Conservation (phyloP, 2,797 vertebrate species). For the Bufotes viridis region DNA sequence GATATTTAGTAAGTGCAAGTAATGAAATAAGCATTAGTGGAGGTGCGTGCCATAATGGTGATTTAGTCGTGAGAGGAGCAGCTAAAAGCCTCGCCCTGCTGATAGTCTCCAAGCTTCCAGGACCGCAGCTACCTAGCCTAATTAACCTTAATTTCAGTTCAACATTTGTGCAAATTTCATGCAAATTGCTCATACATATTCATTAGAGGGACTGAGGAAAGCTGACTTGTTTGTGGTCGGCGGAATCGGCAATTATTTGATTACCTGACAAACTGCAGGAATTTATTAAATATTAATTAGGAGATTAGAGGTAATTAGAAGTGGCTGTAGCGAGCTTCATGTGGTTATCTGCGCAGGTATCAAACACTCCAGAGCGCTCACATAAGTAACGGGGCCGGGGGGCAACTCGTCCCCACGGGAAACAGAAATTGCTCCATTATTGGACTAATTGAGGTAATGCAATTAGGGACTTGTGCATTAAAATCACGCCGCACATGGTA, state of each 20-base stretch:
- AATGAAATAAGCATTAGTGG: constrained; percentile 39
- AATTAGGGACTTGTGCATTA: constrained; percentile 33
- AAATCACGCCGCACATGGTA: neutral
- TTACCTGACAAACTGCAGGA: constrained; percentile 54
- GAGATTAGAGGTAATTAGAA: constrained; percentile 61
- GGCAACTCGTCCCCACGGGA: constrained; percentile 16
- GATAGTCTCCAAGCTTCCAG: neutral
- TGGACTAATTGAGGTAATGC: constrained; percentile 34
- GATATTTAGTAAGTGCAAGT: constrained; percentile 40
- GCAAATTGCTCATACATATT: constrained; percentile 55
- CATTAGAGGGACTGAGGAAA: constrained; percentile 44
- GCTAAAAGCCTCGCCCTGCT: constrained; percentile 11
- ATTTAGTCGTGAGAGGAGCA: constrained; percentile 13
- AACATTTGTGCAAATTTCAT: constrained; percentile 28
- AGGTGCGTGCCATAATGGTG: constrained; percentile 8
- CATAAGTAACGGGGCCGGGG: constrained; percentile 48
- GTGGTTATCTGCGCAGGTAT: constrained; percentile 50
- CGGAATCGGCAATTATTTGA: constrained; percentile 56
- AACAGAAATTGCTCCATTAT: constrained; percentile 23
- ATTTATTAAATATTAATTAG: constrained; percentile 63
- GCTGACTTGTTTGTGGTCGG: constrained; percentile 40
- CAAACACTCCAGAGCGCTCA: constrained; percentile 46
- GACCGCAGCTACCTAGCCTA: constrained; percentile 33
- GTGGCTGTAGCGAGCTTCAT: constrained; percentile 35
- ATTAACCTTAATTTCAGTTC: constrained; percentile 52